These are phyloP conservation scores for Corvus cornix DNA, from an alignment of 2,113 vertebrate genomes.

Conservation along the genomic window DNA sequence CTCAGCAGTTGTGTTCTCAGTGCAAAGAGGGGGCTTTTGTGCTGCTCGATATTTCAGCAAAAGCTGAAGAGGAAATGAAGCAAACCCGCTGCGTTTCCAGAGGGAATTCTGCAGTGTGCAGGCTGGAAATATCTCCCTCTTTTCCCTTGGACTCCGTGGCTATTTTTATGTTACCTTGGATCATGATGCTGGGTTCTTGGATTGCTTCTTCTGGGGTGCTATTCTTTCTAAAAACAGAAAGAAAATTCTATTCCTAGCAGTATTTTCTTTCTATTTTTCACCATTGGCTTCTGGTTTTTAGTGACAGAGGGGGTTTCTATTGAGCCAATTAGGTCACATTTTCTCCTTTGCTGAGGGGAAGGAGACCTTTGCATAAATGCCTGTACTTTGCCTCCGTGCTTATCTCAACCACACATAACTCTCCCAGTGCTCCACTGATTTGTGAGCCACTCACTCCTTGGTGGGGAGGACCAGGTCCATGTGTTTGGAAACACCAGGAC, in stretches of 20 bases:
- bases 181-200: not conserved
- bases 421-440: not conserved
- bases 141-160: not conserved
- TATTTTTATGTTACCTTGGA: not conserved
- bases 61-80: slow-evolving; percentile 59
- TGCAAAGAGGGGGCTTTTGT: not conserved
- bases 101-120: not conserved
- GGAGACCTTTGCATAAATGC: not conserved
- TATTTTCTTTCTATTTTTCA: not conserved
- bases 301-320: not conserved
- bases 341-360: not conserved
- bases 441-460: not conserved
- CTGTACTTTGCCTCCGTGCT: not conserved
- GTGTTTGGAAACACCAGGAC: slow-evolving; percentile 23
- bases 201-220: not conserved
- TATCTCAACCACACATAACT: not conserved
- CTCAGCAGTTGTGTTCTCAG: slow-evolving; percentile 24
- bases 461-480: not conserved
- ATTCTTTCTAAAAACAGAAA: not conserved
- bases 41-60: slow-evolving; percentile 34
- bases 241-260: not conserved
- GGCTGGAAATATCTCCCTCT: slow-evolving; percentile 2
- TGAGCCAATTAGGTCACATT: not conserved
- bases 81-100: not conserved
- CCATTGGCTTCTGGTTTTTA: not conserved